Percentiles rank a stretch among this genome's conserved stretches.
These are phyloP conservation scores for Gymnocypris eckloni DNA, from an alignment of 2,797 vertebrate genomes.

Conservation along the genomic window DNA sequence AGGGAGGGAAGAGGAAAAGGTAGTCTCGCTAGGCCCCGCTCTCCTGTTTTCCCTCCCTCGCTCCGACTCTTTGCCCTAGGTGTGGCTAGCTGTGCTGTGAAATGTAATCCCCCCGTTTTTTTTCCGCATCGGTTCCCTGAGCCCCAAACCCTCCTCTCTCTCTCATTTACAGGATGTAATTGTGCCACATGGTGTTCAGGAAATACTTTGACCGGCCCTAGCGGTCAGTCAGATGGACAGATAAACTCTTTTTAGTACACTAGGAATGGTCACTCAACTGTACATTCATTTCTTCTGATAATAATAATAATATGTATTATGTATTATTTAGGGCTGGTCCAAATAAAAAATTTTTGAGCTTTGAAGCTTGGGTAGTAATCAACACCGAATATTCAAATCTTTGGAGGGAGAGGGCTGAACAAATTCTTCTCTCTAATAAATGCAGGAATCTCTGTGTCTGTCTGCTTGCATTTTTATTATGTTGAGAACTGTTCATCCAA, in stretches of 20 bases:
- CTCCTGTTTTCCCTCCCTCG: slow-evolving; percentile 28
- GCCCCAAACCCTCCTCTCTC: slow-evolving; percentile 32
- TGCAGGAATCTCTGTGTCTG: no score
- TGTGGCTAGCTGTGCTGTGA: slow-evolving; percentile 68
- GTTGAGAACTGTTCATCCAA: no score
- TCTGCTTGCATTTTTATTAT: no score
- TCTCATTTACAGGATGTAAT: slow-evolving; percentile 53
- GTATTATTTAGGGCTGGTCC: no score
- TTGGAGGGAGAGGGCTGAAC: no score
- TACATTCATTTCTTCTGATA: neutral
- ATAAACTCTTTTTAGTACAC: slow-evolving; percentile 5
- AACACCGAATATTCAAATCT: no score
- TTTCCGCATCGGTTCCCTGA: slow-evolving; percentile 60
- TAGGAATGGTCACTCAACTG: neutral
- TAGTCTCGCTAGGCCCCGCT: slow-evolving; percentile 64
- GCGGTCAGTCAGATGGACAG: slow-evolving; percentile 24
- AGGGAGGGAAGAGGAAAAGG: slow-evolving; percentile 83
- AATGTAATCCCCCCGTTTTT: slow-evolving; percentile 64
- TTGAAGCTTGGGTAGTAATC: no score
- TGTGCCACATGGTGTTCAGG: slow-evolving; percentile 47
- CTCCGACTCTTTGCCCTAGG: slow-evolving; percentile 58
- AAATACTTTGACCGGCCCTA: slow-evolving; percentile 20
- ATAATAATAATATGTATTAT: neutral
- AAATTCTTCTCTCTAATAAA: no score
- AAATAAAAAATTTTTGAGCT: no score